Percentiles rank a stretch among this genome's conserved stretches.
phyloP scores from a whole-genome alignment of 64 coral and sea anemone species.

The Stylophora pistillata region DNA sequence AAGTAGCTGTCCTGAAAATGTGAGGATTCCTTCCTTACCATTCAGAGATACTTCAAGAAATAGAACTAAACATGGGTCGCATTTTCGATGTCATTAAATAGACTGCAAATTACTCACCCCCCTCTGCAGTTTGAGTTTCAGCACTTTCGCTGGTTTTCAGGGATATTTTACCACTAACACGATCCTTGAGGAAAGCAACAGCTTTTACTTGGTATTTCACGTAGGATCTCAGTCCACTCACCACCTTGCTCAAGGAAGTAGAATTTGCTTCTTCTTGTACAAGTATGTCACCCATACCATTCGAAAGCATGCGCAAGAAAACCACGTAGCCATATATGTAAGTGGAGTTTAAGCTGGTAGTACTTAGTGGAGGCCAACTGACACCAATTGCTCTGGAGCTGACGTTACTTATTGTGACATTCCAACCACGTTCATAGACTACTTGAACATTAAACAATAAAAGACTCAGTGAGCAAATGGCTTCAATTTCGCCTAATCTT shows the following conservation, averaged over 20 bases:
- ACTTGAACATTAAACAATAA: background rate
- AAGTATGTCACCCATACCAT: background rate
- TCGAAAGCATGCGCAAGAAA: background rate
- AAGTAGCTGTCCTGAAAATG: no score
- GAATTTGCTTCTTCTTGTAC: background rate
- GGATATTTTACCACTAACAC: background rate
- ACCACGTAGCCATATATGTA: background rate
- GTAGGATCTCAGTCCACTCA: background rate
- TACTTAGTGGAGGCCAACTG: background rate
- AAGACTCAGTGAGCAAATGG: no score
- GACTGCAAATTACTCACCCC: background rate
- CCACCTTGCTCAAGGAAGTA: background rate
- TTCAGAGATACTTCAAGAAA: no score
- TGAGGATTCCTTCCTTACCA: no score
- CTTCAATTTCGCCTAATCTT: no score
- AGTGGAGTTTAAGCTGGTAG: background rate
- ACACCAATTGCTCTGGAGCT: background rate
- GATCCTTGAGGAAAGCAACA: background rate
- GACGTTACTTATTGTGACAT: background rate
- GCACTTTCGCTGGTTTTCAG: background rate
- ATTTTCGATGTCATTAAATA: no score
- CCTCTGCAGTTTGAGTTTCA: background rate
- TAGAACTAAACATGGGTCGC: no score
- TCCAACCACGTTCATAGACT: background rate
- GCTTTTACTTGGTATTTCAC: background rate